Evolutionary conservation across 2,888 invertebrate species (phyloP).

Genomic region (Eupithecia tripunctaria): DNA sequence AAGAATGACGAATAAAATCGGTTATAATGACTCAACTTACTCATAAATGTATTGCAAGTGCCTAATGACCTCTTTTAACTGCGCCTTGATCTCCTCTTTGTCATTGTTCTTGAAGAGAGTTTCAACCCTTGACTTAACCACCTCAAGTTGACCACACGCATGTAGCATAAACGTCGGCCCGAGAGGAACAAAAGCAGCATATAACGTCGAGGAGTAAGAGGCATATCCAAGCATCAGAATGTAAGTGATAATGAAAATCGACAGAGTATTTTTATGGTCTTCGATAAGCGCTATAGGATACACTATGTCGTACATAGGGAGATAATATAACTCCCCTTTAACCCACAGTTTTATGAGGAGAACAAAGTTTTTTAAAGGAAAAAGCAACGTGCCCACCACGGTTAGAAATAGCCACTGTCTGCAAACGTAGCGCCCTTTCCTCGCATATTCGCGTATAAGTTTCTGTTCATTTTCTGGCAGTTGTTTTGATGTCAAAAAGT

Average conservation of each 20-base stretch:
- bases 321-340: background rate
- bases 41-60: constrained; percentile 4
- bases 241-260: background rate
- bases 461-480: constrained; percentile 18
- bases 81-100: background rate
- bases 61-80: background rate
- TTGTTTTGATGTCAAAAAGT: background rate
- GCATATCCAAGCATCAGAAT: background rate
- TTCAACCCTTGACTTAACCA: background rate
- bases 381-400: background rate
- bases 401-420: constrained; percentile 21
- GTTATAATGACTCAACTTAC: background rate
- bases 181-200: background rate
- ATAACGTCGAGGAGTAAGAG: background rate
- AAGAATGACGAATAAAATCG: background rate
- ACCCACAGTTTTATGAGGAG: background rate
- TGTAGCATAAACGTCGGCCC: background rate
- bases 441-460: constrained; percentile 24
- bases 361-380: background rate
- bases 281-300: background rate
- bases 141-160: background rate
- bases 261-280: background rate
- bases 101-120: background rate
- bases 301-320: background rate
- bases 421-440: constrained; percentile 19